These are phyloP conservation scores for Pangasius mekongensis DNA, from an alignment of 2,797 vertebrate genomes.

Conservation along the genomic window DNA sequence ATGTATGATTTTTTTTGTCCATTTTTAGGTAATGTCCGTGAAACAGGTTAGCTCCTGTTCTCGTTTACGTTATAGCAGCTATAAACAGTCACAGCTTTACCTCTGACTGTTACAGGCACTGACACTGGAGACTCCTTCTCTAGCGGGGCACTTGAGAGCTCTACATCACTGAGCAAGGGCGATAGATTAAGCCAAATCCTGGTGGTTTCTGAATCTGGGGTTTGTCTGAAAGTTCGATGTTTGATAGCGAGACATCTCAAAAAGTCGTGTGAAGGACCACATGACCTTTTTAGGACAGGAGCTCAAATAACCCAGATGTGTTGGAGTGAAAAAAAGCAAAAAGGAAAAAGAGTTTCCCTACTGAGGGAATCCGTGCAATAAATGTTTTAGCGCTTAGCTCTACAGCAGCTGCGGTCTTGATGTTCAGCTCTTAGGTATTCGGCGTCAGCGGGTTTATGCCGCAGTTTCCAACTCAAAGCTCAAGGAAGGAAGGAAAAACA, in stretches of 20 bases:
- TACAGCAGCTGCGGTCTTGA: constrained; percentile 19
- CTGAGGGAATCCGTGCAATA: constrained; percentile 21
- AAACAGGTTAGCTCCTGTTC: not conserved
- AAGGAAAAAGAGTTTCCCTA: not conserved
- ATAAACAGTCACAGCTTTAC: not conserved
- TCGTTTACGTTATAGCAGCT: not conserved
- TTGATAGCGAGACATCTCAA: not conserved
- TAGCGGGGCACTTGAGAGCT: not conserved
- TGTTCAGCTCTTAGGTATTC: constrained; percentile 15
- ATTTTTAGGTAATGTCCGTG: not conserved
- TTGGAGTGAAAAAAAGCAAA: not conserved
- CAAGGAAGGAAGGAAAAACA: not conserved
- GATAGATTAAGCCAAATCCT: not conserved
- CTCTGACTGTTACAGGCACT: not conserved
- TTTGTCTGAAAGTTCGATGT: not conserved
- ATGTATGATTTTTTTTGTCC: not conserved
- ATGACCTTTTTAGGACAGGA: not conserved
- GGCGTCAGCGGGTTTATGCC: not conserved
- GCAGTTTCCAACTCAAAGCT: constrained; percentile 2
- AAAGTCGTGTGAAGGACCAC: not conserved
- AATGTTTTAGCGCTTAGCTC: constrained; percentile 34
- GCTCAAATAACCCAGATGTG: not conserved
- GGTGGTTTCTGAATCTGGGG: not conserved
- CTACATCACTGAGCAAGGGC: not conserved
- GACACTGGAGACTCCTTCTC: not conserved